Evolutionary conservation across 2,888 invertebrate genomes (phyloP).

Genomic region (Calameuta idolon): DNA sequence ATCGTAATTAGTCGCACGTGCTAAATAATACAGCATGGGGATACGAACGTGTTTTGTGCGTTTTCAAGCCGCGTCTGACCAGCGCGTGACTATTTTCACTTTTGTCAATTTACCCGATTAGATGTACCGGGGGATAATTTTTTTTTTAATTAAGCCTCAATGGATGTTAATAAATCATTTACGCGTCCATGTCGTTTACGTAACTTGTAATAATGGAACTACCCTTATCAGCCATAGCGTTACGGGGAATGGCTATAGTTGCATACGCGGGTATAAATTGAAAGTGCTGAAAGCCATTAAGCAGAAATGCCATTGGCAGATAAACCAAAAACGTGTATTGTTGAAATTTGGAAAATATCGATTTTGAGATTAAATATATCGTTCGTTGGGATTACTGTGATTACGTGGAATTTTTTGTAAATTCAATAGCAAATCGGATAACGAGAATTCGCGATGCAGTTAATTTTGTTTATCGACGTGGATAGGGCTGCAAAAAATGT

Average conservation of each 20-base stretch:
- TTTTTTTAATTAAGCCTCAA: no score
- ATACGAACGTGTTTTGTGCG: not conserved
- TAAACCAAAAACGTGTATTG: not conserved
- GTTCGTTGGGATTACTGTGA: not conserved
- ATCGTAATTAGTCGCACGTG: conserved; percentile 1
- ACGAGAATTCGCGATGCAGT: not conserved
- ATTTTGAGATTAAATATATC: not conserved
- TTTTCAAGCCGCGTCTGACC: not conserved
- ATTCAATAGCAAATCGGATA: not conserved
- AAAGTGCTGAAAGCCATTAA: not conserved
- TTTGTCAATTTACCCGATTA: no score
- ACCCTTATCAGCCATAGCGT: not conserved
- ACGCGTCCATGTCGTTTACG: not conserved
- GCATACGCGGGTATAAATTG: no score
- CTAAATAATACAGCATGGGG: not conserved
- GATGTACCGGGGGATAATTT: not conserved
- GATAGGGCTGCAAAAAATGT: no score
- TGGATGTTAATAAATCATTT: not conserved
- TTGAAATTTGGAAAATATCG: not conserved
- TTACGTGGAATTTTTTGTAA: not conserved
- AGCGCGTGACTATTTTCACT: no score
- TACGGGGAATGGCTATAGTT: not conserved
- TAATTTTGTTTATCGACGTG: not conserved
- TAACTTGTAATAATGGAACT: not conserved
- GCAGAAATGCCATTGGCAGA: not conserved